These are phyloP conservation scores for Drosophila atroscutellata DNA, from an alignment of 2,888 invertebrate species.

Conservation along the genomic window DNA sequence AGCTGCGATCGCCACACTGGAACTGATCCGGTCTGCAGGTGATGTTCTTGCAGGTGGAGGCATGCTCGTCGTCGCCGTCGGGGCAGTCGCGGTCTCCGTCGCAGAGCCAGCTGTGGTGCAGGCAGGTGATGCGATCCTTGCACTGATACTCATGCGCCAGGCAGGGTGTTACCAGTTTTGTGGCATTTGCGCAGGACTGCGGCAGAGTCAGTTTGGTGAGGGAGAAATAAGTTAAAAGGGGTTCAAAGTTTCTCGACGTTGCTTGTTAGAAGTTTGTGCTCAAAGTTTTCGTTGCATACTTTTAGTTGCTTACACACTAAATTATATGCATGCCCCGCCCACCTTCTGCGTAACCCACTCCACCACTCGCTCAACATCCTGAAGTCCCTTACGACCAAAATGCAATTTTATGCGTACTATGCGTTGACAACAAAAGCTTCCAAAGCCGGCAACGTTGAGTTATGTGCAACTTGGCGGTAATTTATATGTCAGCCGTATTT, in stretches of 20 bases:
- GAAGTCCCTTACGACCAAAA: conserved; percentile 52
- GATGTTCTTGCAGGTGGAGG: conserved; percentile 88
- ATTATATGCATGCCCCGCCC: conserved; percentile 56
- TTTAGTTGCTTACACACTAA: conserved; percentile 63
- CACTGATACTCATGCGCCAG: conserved; percentile 91
- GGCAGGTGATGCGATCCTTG: conserved; percentile 91
- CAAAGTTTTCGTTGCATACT: conserved; percentile 67
- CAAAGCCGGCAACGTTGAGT: conserved; percentile 75
- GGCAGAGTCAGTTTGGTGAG: background rate
- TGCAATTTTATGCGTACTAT: conserved; percentile 80
- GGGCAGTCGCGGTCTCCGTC: conserved; percentile 94
- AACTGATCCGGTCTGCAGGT: conserved; percentile 95
- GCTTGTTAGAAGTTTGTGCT: conserved; percentile 58
- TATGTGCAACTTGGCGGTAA: conserved; percentile 76
- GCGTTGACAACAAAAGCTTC: conserved; percentile 81
- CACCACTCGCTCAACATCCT: background rate
- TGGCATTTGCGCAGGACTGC: conserved; percentile 67
- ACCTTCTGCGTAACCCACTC: background rate
- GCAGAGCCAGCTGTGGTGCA: conserved; percentile 93
- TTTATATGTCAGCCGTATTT: conserved; percentile 64
- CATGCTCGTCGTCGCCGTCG: conserved; percentile 91
- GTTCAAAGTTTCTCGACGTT: conserved; percentile 53
- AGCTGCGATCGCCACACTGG: conserved; percentile 92
- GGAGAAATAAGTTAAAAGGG: background rate
- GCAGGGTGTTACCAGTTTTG: conserved; percentile 87